phyloP scores from a whole-genome alignment of 2,113 vertebrate genomes.

The Istiophorus platypterus region DNA sequence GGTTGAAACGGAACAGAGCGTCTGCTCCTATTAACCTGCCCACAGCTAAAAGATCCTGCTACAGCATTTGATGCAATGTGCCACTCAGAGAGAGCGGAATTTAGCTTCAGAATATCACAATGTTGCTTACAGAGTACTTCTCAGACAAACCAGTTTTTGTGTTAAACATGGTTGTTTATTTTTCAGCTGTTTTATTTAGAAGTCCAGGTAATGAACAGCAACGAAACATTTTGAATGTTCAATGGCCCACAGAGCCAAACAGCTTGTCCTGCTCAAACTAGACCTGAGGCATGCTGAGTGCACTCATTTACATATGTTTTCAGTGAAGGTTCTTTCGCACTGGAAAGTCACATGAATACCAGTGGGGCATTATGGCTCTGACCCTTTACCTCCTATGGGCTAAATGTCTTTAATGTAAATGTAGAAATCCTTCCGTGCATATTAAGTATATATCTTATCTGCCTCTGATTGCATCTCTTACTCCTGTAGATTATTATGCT shows the following conservation, averaged over 20 bases:
- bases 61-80: constrained; percentile 64
- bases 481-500: constrained; percentile 2
- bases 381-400: constrained; percentile 13
- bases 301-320: constrained; percentile 61
- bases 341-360: constrained; percentile 49
- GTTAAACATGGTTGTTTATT: constrained; percentile 46
- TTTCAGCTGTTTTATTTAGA: constrained; percentile 49
- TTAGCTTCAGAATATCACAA: constrained; percentile 55
- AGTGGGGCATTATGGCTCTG: constrained; percentile 26
- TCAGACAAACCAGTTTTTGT: constrained; percentile 57
- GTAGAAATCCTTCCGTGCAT: constrained; percentile 14
- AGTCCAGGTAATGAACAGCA: constrained; percentile 36
- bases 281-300: constrained; percentile 23
- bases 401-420: constrained; percentile 20
- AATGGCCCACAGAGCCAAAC: constrained; percentile 37
- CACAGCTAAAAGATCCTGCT: constrained; percentile 55
- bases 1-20: constrained; percentile 68
- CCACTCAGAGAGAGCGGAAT: constrained; percentile 34
- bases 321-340: constrained; percentile 15
- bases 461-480: neutral
- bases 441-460: constrained; percentile 19
- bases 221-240: constrained; percentile 26
- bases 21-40: constrained; percentile 77
- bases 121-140: constrained; percentile 36
- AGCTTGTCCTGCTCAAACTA: constrained; percentile 45